Evolutionary conservation across 2,797 vertebrate genomes (phyloP).

Genomic region (Semotilus atromaculatus): DNA sequence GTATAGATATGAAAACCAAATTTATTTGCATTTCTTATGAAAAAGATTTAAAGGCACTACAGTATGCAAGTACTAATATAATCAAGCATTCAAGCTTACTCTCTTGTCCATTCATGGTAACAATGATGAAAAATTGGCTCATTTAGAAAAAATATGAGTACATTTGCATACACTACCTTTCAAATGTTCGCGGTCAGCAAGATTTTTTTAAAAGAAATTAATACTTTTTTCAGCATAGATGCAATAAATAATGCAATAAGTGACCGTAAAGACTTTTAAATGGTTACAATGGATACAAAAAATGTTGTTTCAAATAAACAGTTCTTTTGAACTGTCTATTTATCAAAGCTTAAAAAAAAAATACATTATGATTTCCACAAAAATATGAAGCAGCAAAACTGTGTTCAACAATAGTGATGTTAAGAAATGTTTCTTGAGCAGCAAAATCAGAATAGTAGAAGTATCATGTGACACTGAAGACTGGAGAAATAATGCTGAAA

Average conservation of each 20-base stretch:
- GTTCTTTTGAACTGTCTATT: not conserved
- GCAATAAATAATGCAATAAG: not conserved
- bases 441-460: not conserved
- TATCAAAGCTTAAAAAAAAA: not conserved
- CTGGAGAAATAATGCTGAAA: too few species aligned
- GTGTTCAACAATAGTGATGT: not conserved
- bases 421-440: not conserved
- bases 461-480: not conserved
- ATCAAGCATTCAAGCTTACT: not conserved
- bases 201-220: not conserved
- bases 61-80: not conserved
- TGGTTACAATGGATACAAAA: too few species aligned
- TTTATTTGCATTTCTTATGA: not conserved
- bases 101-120: not conserved
- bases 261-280: not conserved
- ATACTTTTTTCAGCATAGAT: not conserved
- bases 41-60: not conserved
- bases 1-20: not conserved
- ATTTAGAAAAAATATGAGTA: not conserved
- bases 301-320: not conserved
- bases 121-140: not conserved
- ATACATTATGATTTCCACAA: not conserved
- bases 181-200: not conserved
- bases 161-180: not conserved
- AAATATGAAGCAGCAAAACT: not conserved